Percentiles rank a stretch among this genome's conserved stretches.
phyloP scores from a whole-genome alignment of 2,888 invertebrate genomes.

The Catocala fraxini region DNA sequence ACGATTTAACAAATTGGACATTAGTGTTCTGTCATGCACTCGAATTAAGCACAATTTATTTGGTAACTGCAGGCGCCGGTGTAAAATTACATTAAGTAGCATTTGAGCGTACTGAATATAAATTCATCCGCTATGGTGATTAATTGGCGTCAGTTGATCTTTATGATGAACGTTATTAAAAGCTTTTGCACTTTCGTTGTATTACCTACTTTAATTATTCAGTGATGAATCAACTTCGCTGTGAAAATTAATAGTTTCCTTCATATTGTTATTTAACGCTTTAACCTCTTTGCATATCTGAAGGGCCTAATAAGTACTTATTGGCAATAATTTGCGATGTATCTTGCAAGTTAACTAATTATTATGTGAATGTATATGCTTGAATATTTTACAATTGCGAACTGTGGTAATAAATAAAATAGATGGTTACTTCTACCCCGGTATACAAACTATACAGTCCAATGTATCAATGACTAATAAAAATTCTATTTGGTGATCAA shows the following conservation, averaged over 20 bases:
- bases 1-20: slow-evolving; percentile 53
- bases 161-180: background rate
- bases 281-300: too few species aligned
- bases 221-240: too few species aligned
- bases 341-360: too few species aligned
- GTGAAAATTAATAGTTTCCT: too few species aligned
- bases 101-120: slow-evolving; percentile 37
- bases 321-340: too few species aligned
- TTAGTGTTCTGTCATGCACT: slow-evolving; percentile 33
- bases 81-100: slow-evolving; percentile 38
- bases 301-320: too few species aligned
- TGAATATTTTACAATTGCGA: too few species aligned
- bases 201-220: background rate
- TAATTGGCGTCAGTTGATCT: slow-evolving; percentile 4
- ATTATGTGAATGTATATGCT: too few species aligned
- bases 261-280: too few species aligned
- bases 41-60: slow-evolving; percentile 43
- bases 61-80: slow-evolving; percentile 28
- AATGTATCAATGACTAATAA: background rate
- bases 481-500: background rate
- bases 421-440: too few species aligned
- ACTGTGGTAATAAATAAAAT: too few species aligned
- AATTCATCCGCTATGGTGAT: slow-evolving; percentile 28
- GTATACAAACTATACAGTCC: background rate
- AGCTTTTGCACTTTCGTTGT: background rate